These are phyloP conservation scores for Dinomys branickii DNA, from an alignment of 2,113 vertebrate species.

Conservation along the genomic window DNA sequence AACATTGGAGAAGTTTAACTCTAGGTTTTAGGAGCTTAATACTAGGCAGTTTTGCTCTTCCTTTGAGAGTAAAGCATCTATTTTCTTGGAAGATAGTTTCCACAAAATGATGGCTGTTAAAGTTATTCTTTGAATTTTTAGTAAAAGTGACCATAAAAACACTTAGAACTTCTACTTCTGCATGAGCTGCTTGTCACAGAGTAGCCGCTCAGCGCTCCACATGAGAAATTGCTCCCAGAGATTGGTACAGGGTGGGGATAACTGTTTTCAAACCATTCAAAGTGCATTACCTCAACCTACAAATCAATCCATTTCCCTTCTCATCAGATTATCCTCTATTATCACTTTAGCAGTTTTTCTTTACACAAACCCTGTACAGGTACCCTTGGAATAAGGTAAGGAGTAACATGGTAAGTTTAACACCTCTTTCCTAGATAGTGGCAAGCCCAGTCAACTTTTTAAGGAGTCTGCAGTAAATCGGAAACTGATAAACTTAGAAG, in stretches of 20 bases:
- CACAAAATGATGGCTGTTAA: conserved; percentile 42
- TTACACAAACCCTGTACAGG: not conserved
- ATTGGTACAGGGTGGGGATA: not conserved
- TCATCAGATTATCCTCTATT: conserved; percentile 8
- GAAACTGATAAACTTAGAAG: conserved; percentile 15
- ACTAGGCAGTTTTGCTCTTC: not conserved
- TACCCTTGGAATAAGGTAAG: conserved; percentile 19
- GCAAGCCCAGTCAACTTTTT: not conserved
- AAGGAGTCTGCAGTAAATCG: conserved; percentile 41
- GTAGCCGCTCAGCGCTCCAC: not conserved
- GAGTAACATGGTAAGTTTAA: conserved; percentile 35
- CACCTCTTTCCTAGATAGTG: not conserved
- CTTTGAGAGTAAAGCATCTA: not conserved
- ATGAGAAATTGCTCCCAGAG: not conserved
- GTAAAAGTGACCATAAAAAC: not conserved
- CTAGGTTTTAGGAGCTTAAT: not conserved
- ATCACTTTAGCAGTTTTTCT: conserved; percentile 10
- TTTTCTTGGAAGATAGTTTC: not conserved
- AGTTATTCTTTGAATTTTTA: conserved; percentile 1
- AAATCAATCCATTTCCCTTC: conserved; percentile 7
- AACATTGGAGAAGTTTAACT: not conserved
- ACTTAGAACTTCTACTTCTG: not conserved
- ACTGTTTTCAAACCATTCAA: conserved; percentile 44
- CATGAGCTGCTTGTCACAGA: not conserved
- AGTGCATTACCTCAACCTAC: not conserved